Conservation (phyloP, 2,797 vertebrate species). For the Pseudochromis fuscus region DNA sequence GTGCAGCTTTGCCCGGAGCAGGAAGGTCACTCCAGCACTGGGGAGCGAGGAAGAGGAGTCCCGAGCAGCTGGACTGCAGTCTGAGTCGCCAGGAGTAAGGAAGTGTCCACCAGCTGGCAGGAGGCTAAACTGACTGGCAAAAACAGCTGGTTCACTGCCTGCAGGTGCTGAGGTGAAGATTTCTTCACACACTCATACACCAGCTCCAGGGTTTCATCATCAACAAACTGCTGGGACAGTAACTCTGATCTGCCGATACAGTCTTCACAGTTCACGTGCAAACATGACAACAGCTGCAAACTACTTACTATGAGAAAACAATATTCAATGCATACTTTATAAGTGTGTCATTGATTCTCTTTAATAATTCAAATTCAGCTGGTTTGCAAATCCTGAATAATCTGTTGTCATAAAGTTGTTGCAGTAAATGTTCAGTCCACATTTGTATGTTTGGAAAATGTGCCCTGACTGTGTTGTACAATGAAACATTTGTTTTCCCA, state of each 20-base stretch:
- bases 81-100: not conserved
- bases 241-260: constrained; percentile 1
- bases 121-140: not conserved
- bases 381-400: not conserved
- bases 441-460: not conserved
- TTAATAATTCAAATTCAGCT: not conserved
- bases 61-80: not conserved
- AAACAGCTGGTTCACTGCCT: not conserved
- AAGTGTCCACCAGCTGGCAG: not conserved
- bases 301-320: too few species aligned
- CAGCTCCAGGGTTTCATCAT: not conserved
- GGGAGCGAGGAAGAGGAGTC: constrained; percentile 7
- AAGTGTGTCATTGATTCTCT: too few species aligned
- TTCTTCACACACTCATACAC: not conserved
- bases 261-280: not conserved
- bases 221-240: not conserved
- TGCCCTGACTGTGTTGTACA: not conserved
- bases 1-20: constrained; percentile 11
- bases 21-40: constrained; percentile 37
- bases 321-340: too few species aligned
- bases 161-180: constrained; percentile 4
- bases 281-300: not conserved
- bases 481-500: not conserved
- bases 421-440: not conserved
- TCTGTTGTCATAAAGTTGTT: not conserved